Percentiles rank a stretch among this genome's conserved stretches.
phyloP scores from a whole-genome alignment of 1,140 invertebrate species.

The Heliothis virescens region DNA sequence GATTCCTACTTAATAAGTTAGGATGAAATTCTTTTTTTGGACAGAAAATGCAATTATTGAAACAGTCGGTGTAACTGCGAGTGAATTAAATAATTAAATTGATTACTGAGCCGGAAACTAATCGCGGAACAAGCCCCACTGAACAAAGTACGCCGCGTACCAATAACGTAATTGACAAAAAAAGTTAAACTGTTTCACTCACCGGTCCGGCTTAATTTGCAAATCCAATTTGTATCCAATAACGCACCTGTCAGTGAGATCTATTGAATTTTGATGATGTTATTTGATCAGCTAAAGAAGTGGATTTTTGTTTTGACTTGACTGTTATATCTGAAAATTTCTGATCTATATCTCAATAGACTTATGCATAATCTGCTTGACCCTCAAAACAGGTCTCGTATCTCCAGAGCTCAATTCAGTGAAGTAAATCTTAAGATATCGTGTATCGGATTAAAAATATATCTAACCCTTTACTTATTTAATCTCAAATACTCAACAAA shows the following conservation, averaged over 20 bases:
- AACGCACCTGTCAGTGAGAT: conserved; percentile 53
- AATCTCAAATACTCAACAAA: not conserved
- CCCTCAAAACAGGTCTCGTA: too few species aligned
- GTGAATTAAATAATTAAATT: conserved; percentile 43
- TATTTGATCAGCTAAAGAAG: conserved; percentile 42
- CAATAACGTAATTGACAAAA: conserved; percentile 49
- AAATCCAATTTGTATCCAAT: conserved; percentile 58
- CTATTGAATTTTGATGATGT: conserved; percentile 53
- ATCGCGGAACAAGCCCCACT: conserved; percentile 35
- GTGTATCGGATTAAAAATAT: too few species aligned
- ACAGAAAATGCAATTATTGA: not conserved
- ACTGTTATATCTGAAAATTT: not conserved
- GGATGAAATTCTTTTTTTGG: not conserved
- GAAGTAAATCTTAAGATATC: not conserved
- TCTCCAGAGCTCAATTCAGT: too few species aligned
- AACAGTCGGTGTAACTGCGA: conserved; percentile 25
- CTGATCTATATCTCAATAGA: not conserved
- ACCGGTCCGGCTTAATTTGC: conserved; percentile 55
- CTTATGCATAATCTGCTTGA: not conserved
- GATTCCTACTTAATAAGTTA: not conserved
- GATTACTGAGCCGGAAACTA: conserved; percentile 43
- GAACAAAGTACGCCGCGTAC: conserved; percentile 33
- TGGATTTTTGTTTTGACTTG: conserved; percentile 26
- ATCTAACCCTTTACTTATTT: too few species aligned
- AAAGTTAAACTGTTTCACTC: conserved; percentile 44